phyloP scores from a whole-genome alignment of 2,797 vertebrate species.

The Okamejei kenojei region DNA sequence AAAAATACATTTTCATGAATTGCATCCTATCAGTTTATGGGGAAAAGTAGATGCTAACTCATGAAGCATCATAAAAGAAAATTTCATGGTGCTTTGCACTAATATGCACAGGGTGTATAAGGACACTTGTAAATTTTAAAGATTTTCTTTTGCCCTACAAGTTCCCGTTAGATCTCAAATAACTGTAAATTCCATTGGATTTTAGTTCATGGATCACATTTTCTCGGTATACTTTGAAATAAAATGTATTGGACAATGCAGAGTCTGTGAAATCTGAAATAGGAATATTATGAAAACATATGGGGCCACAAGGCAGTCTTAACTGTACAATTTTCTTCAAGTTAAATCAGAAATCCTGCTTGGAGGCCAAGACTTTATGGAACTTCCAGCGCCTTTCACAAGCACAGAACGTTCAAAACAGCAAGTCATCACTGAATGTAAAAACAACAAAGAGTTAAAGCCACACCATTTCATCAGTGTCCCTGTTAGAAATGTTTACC shows the following conservation, averaged over 20 bases:
- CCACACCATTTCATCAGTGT: not conserved
- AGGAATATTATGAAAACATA: not conserved
- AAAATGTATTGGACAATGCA: not conserved
- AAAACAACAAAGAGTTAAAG: not conserved
- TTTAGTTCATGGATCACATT: not conserved
- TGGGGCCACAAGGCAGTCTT: not conserved
- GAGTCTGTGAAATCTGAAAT: constrained; percentile 3
- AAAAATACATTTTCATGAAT: not conserved
- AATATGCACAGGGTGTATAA: not conserved
- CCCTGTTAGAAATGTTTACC: not conserved
- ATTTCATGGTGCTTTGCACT: not conserved
- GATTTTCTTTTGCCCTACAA: constrained; percentile 4
- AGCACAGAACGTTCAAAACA: not conserved
- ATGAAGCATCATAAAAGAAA: not conserved
- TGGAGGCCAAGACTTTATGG: not conserved
- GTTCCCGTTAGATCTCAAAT: not conserved
- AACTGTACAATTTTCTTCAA: not conserved
- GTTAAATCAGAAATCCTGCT: constrained; percentile 7
- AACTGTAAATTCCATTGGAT: not conserved
- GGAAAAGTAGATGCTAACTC: not conserved
- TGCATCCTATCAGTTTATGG: no score
- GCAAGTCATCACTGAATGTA: no score
- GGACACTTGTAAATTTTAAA: constrained; percentile 22
- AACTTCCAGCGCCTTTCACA: constrained; percentile 8
- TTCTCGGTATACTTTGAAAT: not conserved